phyloP scores from a whole-genome alignment of 2,113 vertebrate genomes.

The Polypterus senegalus region DNA sequence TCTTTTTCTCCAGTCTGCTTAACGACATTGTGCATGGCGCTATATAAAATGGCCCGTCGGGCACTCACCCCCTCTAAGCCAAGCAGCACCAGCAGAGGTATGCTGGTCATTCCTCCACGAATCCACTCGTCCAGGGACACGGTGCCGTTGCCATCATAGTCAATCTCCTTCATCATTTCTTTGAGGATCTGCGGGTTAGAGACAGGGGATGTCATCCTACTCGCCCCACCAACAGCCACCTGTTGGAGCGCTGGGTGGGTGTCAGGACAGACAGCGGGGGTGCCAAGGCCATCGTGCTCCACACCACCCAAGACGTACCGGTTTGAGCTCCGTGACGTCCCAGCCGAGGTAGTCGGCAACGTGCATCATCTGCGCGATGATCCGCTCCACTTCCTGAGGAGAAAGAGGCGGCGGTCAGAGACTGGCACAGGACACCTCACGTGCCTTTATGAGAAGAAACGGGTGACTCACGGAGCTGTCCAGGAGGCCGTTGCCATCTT shows the following conservation, averaged over 20 bases:
- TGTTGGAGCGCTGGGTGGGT: neutral
- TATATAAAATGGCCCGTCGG: neutral
- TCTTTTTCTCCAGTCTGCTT: too few species aligned
- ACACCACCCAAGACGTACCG: conserved; percentile 44
- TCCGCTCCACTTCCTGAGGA: conserved; percentile 72
- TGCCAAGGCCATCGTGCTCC: neutral
- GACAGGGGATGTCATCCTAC: neutral
- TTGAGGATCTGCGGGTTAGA: conserved; percentile 62
- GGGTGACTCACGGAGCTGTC: conserved; percentile 69
- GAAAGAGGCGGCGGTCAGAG: neutral
- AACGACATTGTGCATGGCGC: too few species aligned
- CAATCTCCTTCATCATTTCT: conserved; percentile 86
- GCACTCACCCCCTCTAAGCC: conserved; percentile 53
- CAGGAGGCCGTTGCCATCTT: conserved; percentile 74
- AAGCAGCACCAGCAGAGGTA: conserved; percentile 76
- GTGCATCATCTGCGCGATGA: conserved; percentile 81
- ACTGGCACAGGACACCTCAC: neutral
- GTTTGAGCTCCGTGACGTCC: conserved; percentile 76
- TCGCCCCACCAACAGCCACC: neutral
- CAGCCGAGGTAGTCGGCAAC: conserved; percentile 76
- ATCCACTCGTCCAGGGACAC: conserved; percentile 81
- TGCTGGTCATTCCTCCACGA: conserved; percentile 75
- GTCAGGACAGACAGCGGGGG: neutral
- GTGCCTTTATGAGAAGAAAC: neutral
- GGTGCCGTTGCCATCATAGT: conserved; percentile 67